A percentile compares a stretch with the other conserved stretches of the same genome.
phyloP scores from a whole-genome alignment of 2,888 invertebrate species.

The Nebria brevicollis region DNA sequence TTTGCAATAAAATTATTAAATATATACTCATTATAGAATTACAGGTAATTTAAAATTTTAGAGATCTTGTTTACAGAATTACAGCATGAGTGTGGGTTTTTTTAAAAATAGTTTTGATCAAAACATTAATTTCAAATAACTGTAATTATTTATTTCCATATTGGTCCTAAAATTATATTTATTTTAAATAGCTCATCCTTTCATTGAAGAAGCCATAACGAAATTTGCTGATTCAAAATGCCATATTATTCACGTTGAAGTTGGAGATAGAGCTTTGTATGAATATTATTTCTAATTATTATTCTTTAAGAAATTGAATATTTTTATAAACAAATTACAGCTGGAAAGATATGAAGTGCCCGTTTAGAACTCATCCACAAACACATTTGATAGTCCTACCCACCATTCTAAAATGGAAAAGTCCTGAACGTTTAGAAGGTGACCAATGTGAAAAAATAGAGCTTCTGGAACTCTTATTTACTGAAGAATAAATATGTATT shows the following conservation, averaged over 20 bases:
- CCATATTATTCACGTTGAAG: slow-evolving; percentile 80
- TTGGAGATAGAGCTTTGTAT: slow-evolving; percentile 80
- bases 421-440: slow-evolving; percentile 81
- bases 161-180: too few relatives aligned
- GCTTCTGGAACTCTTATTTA: slow-evolving; percentile 82
- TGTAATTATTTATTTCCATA: slow-evolving; percentile 49
- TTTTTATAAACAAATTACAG: slow-evolving; percentile 63
- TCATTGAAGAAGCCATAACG: slow-evolving; percentile 74
- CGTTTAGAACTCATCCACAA: slow-evolving; percentile 80
- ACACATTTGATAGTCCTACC: slow-evolving; percentile 82
- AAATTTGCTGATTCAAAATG: slow-evolving; percentile 69
- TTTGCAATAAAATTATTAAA: too few relatives aligned
- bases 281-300: slow-evolving; percentile 53
- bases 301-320: not conserved
- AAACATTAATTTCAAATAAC: not conserved
- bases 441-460: slow-evolving; percentile 78
- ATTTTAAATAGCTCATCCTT: slow-evolving; percentile 74
- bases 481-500: slow-evolving; percentile 69
- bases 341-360: slow-evolving; percentile 86
- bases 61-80: too few relatives aligned
- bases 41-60: too few relatives aligned
- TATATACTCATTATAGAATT: too few relatives aligned
- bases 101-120: too few relatives aligned
- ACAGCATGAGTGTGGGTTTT: too few relatives aligned
- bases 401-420: slow-evolving; percentile 82